These are phyloP conservation scores for Fopius arisanus DNA, from an alignment of 1,140 invertebrate species.

Conservation along the genomic window DNA sequence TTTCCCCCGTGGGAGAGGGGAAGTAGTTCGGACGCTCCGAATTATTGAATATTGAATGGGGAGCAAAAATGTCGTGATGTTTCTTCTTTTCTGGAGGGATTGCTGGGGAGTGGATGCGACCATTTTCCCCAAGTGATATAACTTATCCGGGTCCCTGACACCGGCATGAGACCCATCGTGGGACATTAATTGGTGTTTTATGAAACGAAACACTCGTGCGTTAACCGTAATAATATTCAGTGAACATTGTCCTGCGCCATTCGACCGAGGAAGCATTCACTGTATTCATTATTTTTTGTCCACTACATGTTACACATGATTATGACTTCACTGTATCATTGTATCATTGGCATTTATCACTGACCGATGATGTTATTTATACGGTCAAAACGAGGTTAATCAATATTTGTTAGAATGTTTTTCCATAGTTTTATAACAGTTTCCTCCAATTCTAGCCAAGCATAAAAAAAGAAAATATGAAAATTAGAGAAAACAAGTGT, in stretches of 20 bases:
- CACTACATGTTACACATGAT: slow-evolving; percentile 4
- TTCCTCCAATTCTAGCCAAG: no score
- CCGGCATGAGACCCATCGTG: slow-evolving; percentile 16
- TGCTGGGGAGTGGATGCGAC: neutral
- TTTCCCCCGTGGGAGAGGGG: slow-evolving; percentile 19
- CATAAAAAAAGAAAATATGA: no score
- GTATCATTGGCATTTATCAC: neutral
- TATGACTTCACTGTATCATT: neutral
- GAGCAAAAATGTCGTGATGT: neutral
- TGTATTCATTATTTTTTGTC: slow-evolving; percentile 17
- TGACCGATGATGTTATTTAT: no score
- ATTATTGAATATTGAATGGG: slow-evolving; percentile 55
- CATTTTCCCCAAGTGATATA: slow-evolving; percentile 20
- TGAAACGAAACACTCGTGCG: slow-evolving; percentile 8
- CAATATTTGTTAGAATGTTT: no score
- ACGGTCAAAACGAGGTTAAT: no score
- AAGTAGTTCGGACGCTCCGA: slow-evolving; percentile 23
- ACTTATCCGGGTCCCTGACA: slow-evolving; percentile 19
- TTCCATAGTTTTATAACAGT: no score
- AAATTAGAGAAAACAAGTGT: no score
- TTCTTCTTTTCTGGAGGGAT: neutral
- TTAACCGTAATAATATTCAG: slow-evolving; percentile 26
- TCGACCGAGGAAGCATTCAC: slow-evolving; percentile 18
- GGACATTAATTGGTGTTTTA: slow-evolving; percentile 28
- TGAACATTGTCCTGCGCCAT: slow-evolving; percentile 12